Evolutionary conservation across 1,140 invertebrate genomes (phyloP), one percentile per base, ranked within the genome.

Genomic region (Helicoverpa armigera): DNA sequence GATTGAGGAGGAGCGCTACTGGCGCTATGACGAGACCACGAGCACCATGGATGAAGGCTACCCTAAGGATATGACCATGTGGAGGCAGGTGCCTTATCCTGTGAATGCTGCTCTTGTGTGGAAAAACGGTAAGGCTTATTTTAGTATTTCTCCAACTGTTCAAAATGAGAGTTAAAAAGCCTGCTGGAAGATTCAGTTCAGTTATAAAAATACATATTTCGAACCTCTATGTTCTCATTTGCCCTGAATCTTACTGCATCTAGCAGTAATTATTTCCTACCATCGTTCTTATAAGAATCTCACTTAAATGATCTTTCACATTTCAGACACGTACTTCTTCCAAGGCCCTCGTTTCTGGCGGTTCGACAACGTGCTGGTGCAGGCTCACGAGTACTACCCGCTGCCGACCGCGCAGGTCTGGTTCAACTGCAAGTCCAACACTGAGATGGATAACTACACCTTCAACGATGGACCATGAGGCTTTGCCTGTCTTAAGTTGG

Each of bases 81-180:
- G 97, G 97, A 94, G 96, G 85, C 96, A 96, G 4, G 95, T 97
- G 18, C 97, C 96, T 1, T 90, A 92, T 11, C 90, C 96, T 82
- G 94, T 97, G 2, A 96, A 97, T 90, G 96, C 96, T 16, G 97
- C 96, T 13, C 94, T 97, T 14, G 95, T 96, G 35, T 97, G 96
- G 96, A 96, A 95, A 87, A 96, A 96, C 91, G 95, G 96, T 96
- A 91, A 79, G 61, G 50, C 2, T n/a, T 7, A n/a, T 72, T 0
- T 43, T 43, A 9, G 5, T 43, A 9, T 43, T 43, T 43, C 35
- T 43, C 35, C 35, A 43, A 43, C 4, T 43, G 35, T 9, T 35
- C 35, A 35, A 35, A 7, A 7, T 35, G 35, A 7, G 7, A 35
- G 35, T 35, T 35, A 35, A 35, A 35, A 3, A 35, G 3, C 35